Evolutionary conservation across 2,797 vertebrate species (phyloP).

Genomic region (Intellagama lesueurii): DNA sequence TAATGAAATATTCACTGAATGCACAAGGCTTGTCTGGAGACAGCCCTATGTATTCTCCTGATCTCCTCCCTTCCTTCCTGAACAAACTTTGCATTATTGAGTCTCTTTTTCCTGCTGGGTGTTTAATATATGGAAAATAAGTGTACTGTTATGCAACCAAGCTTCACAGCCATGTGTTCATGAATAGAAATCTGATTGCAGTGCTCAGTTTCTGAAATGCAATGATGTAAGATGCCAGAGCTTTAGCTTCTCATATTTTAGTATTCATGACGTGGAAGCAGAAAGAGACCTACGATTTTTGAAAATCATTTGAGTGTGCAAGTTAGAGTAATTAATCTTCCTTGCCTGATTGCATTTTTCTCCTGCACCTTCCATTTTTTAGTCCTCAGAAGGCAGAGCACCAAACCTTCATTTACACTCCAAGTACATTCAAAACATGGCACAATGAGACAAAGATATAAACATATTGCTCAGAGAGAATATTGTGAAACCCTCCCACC

Average conservation of each 20-base stretch:
- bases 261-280: constrained; percentile 52
- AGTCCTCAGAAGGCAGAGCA: constrained; percentile 36
- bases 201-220: constrained; percentile 38
- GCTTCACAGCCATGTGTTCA: constrained; percentile 19
- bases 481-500: constrained; percentile 27
- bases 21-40: not conserved
- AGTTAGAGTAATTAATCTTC: constrained; percentile 67
- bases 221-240: constrained; percentile 40
- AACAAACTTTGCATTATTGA: not conserved
- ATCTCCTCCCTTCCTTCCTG: constrained; percentile 5
- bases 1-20: not conserved
- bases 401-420: constrained; percentile 51
- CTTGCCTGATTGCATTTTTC: constrained; percentile 58
- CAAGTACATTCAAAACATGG: constrained; percentile 42
- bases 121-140: not conserved
- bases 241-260: constrained; percentile 46
- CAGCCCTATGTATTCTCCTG: not conserved
- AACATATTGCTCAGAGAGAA: constrained; percentile 23
- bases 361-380: constrained; percentile 58
- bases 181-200: constrained; percentile 13
- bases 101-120: not conserved
- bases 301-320: constrained; percentile 47
- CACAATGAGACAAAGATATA: constrained; percentile 43
- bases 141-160: not conserved
- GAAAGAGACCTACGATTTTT: constrained; percentile 51